Evolutionary conservation across 2,797 vertebrate genomes (phyloP), one percentile per base, ranked within the genome.

Genomic region (Chiroxiphia lanceolata): DNA sequence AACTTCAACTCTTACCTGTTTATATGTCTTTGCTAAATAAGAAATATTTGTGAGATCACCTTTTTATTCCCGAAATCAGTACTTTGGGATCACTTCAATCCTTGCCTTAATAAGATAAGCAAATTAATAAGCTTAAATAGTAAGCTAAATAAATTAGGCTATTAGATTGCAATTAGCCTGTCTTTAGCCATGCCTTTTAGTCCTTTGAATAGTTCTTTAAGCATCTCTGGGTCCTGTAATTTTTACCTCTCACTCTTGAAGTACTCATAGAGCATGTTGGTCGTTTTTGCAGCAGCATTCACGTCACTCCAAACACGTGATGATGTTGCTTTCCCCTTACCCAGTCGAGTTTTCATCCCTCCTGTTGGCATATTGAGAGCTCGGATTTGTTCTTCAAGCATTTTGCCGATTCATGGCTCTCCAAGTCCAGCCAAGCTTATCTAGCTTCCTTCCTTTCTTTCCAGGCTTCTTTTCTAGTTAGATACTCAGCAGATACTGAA

Each of bases 71-170:
- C 11, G 18, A 36, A 83, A 76, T 31, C 3, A 3, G 47, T 87
- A 25, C n/a, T 92, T 89, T 6, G 75, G 57, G 56, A 44, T 93
- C 23, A 29, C 38, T 70, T 75, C 42, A 53, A 6, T 78, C 50
- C 17, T 85, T 92, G 21, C 22, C 57, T 42, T 85, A 92, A 34
- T 81, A 72, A 91, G 34, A 83, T 84, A 83, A 93, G 22, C 31
- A 82, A 89, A 93, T 72, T 44, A 93, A 74, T 89, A 91, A 89
- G 61, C 48, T 89, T 87, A 80, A 85, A 70, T 69, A 72, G 71
- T 82, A 87, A 91, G 63, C 61, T 82, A 59, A 84, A 86, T 76
- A 92, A 88, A 79, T 84, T 36, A 72, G 63, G 18, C 44, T 60
- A 3, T 87, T 87, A 81, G 84, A 13, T 48, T 91, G 75, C 79